Percentiles rank a stretch among this genome's conserved stretches.
These are phyloP conservation scores for Orientallactaga bullata DNA, from an alignment of 2,113 vertebrate genomes.

Conservation along the genomic window DNA sequence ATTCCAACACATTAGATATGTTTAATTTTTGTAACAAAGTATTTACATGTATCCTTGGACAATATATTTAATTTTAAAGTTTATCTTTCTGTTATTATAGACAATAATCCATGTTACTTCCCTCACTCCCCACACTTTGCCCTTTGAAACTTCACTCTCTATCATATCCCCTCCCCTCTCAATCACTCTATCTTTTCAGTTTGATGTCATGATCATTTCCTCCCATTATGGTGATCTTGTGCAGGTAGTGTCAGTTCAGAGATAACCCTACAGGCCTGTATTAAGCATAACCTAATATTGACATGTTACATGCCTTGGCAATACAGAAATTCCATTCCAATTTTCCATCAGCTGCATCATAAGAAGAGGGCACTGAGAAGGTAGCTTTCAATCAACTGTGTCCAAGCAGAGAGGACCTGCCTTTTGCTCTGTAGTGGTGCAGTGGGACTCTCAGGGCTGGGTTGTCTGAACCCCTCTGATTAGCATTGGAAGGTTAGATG, in stretches of 20 bases:
- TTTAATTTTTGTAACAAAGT: background rate
- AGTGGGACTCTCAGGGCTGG: no score
- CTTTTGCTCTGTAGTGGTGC: background rate
- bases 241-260: no score
- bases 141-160: no score
- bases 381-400: background rate
- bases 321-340: background rate
- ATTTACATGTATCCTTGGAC: background rate
- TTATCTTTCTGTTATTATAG: background rate
- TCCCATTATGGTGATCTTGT: no score
- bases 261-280: background rate
- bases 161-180: no score
- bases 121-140: no score
- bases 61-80: background rate
- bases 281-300: background rate
- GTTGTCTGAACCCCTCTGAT: background rate
- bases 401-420: background rate
- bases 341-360: background rate
- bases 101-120: no score
- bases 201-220: no score
- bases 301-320: background rate
- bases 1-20: background rate
- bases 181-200: no score
- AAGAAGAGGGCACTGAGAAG: background rate
- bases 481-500: background rate